phyloP scores from a whole-genome alignment of 2,113 vertebrate species.

The Naja naja region DNA sequence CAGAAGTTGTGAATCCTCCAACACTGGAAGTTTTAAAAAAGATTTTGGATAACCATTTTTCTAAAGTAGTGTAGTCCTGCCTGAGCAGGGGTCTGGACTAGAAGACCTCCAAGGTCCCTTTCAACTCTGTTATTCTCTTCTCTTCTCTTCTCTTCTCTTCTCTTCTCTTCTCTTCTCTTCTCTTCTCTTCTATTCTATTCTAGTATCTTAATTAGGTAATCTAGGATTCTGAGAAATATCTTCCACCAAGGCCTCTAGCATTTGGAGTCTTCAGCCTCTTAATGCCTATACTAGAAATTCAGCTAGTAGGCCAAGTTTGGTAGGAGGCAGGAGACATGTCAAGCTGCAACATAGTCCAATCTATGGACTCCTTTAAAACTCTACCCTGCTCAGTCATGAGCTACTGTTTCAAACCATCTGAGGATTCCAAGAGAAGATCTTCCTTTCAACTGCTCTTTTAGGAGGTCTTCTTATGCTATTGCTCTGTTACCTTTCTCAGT shows the following conservation, averaged over 20 bases:
- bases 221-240: background rate
- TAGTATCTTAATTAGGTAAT: background rate
- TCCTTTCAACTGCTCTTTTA: background rate
- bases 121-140: no score
- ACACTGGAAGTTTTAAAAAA: no score
- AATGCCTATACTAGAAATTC: background rate
- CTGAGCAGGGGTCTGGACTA: no score
- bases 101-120: no score
- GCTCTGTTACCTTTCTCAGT: background rate
- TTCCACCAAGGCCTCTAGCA: background rate
- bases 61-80: no score
- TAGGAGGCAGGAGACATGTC: background rate
- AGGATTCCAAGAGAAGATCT: background rate
- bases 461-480: background rate
- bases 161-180: no score
- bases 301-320: background rate
- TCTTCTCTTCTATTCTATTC: no score
- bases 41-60: no score
- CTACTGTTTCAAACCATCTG: background rate
- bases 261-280: background rate
- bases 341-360: background rate
- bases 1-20: no score
- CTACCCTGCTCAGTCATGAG: background rate
- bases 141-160: no score
- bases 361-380: background rate